Percentiles rank a stretch among this genome's conserved stretches.
Evolutionary conservation across 92 coral and sea anemone genomes (phyloP).

Genomic region (Plumapathes pennacea): DNA sequence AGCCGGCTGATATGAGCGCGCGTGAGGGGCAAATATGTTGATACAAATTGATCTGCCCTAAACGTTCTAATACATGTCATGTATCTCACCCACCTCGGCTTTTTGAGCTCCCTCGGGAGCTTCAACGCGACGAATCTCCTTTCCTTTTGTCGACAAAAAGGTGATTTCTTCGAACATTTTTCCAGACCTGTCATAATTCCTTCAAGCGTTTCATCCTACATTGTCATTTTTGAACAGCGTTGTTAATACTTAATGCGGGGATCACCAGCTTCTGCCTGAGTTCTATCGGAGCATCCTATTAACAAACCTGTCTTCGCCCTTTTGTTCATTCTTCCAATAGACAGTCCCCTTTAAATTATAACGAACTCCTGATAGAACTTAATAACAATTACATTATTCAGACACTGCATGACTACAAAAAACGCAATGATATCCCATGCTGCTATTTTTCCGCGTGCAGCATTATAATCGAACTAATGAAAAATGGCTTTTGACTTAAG

Average conservation of each 20-base stretch:
- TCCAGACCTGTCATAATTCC: slow-evolving; percentile 31
- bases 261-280: slow-evolving; percentile 26
- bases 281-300: slow-evolving; percentile 25
- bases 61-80: too few species aligned
- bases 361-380: background rate
- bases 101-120: slow-evolving; percentile 33
- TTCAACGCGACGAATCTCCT: slow-evolving; percentile 35
- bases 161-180: slow-evolving; percentile 60
- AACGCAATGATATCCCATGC: too few species aligned
- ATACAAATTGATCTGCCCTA: too few species aligned
- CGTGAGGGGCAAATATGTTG: too few species aligned
- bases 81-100: slow-evolving; percentile 49
- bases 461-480: too few species aligned
- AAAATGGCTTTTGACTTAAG: too few species aligned
- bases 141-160: slow-evolving; percentile 59
- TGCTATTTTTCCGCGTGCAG: too few species aligned
- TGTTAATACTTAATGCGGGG: slow-evolving; percentile 53
- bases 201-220: slow-evolving; percentile 27
- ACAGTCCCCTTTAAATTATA: slow-evolving; percentile 31
- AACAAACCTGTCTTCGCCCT: slow-evolving; percentile 31
- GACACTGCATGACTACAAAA: slow-evolving; percentile 5
- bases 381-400: slow-evolving; percentile 16
- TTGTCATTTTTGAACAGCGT: slow-evolving; percentile 20
- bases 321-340: slow-evolving; percentile 53
- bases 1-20: too few species aligned